phyloP scores from a whole-genome alignment of 2,113 vertebrate species.

The Crotalus horridus region DNA sequence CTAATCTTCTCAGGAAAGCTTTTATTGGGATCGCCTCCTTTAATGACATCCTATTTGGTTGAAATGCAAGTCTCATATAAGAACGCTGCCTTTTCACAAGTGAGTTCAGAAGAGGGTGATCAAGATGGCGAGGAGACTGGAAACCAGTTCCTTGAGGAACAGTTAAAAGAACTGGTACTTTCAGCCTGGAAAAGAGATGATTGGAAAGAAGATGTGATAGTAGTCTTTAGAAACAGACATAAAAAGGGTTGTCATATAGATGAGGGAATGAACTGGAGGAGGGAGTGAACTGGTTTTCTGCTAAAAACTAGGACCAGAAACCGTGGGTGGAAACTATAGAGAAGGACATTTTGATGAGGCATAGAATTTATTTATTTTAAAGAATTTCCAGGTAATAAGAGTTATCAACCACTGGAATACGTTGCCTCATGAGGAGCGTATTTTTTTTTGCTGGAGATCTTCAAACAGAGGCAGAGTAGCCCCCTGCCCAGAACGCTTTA shows the following conservation, averaged over 20 bases:
- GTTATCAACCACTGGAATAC: background rate
- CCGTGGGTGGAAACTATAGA: background rate
- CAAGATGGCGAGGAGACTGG: background rate
- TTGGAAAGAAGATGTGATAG: background rate
- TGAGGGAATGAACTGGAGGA: background rate
- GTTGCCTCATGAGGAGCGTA: background rate
- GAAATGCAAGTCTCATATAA: background rate
- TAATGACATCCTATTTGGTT: background rate
- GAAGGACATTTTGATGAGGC: background rate
- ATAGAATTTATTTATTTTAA: background rate
- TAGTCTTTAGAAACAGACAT: background rate
- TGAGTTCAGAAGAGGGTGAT: background rate
- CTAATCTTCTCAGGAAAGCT: accelerated
- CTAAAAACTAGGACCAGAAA: background rate
- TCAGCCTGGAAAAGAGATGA: background rate
- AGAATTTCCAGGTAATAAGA: background rate
- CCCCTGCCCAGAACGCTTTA: background rate
- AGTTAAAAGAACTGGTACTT: background rate
- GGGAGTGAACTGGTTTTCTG: background rate
- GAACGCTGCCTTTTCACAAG: background rate
- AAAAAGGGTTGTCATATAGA: background rate
- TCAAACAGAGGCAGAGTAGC: background rate
- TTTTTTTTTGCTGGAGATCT: background rate
- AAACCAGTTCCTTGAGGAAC: background rate
- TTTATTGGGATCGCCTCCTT: background rate